Percentiles rank a stretch among this genome's conserved stretches.
Conservation (phyloP, 2,113 vertebrate genomes). For the Menidia beryllina region DNA sequence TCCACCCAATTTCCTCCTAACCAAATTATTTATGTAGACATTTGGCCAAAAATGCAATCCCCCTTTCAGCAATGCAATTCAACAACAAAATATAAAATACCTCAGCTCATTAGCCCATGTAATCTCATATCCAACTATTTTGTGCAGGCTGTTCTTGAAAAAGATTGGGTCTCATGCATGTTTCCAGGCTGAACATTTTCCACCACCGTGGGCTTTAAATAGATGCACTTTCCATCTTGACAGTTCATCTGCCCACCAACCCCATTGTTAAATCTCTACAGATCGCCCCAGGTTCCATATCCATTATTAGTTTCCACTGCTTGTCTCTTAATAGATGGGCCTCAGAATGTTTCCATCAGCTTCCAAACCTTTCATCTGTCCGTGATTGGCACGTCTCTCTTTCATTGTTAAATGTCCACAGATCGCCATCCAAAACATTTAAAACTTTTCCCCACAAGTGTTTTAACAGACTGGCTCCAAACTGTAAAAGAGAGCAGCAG, state of each 20-base stretch:
- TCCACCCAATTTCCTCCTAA: conserved; percentile 16
- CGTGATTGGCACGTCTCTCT: conserved; percentile 41
- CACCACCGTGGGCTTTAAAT: conserved; percentile 72
- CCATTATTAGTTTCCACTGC: conserved; percentile 67
- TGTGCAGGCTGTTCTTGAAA: conserved; percentile 46
- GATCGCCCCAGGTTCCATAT: conserved; percentile 61
- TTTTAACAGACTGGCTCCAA: conserved; percentile 57
- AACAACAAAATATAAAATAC: conserved; percentile 60
- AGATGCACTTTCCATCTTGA: conserved; percentile 76
- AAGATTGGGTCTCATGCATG: conserved; percentile 64
- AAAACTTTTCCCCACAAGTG: conserved; percentile 28
- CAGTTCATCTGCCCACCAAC: conserved; percentile 74
- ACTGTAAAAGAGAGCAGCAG: conserved; percentile 37
- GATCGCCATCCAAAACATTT: conserved; percentile 50
- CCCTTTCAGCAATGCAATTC: conserved; percentile 49
- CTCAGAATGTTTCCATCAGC: conserved; percentile 52
- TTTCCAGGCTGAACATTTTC: conserved; percentile 73
- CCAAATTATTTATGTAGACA: conserved; percentile 61
- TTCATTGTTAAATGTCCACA: conserved; percentile 61
- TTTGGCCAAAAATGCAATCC: conserved; percentile 48
- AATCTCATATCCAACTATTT: conserved; percentile 67
- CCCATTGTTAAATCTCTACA: conserved; percentile 72
- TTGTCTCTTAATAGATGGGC: conserved; percentile 57
- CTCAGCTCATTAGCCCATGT: conserved; percentile 52
- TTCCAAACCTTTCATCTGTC: conserved; percentile 63